These are phyloP conservation scores for Ophthalmolycus amberensis DNA, from an alignment of 2,113 vertebrate genomes.

Conservation along the genomic window DNA sequence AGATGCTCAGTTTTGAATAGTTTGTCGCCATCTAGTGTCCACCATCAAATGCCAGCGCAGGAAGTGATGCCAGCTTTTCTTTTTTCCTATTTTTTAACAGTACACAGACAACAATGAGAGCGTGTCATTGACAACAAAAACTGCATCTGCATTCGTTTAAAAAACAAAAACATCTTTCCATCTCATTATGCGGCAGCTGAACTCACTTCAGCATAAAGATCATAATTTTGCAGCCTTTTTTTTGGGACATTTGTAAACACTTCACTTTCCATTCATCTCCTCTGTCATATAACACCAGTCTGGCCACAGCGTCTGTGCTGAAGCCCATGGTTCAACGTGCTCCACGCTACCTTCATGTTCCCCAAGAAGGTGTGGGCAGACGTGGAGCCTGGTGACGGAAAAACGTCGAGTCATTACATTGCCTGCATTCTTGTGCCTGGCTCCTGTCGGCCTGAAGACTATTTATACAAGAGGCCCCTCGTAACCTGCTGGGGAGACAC, in stretches of 20 bases:
- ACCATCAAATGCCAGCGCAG: neutral
- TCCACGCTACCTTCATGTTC: conserved; percentile 61
- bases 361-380: conserved; percentile 78
- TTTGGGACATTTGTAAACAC: neutral
- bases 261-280: conserved; percentile 10
- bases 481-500: conserved; percentile 37
- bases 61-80: neutral
- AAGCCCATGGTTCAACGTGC: conserved; percentile 29
- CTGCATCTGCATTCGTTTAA: neutral
- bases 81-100: too few relatives aligned
- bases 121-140: neutral
- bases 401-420: conserved; percentile 79
- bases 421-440: conserved; percentile 74
- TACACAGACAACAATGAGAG: neutral
- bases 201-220: conserved; percentile 1
- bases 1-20: neutral
- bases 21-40: conserved; percentile 80
- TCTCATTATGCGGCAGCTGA: neutral
- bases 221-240: neutral
- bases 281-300: conserved; percentile 2
- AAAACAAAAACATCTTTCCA: neutral
- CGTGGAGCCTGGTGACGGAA: conserved; percentile 56
- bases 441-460: conserved; percentile 78
- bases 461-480: conserved; percentile 84
- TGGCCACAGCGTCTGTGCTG: neutral